Evolutionary conservation across 1,140 invertebrate species (phyloP), one percentile per base, ranked within the genome.

Genomic region (Holcopasites calliopsidis): DNA sequence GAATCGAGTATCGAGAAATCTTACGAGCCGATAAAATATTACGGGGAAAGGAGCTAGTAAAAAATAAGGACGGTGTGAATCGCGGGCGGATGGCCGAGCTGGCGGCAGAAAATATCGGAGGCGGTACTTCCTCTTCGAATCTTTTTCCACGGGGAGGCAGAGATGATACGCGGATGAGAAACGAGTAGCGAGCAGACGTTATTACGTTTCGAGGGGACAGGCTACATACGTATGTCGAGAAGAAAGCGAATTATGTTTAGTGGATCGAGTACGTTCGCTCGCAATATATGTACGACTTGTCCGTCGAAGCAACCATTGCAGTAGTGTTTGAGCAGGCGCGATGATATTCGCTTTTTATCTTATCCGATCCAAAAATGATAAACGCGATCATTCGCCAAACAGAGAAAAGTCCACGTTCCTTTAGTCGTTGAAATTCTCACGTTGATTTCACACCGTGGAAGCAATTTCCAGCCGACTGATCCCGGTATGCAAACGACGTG

Each of bases 201-300:
- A 69, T 44, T 21, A 1, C 50, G 35, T 23, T 0, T 31, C 16
- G 50, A 55, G 3, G 26, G 23, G 35, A 23, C 18, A 40, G 16
- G 5, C 0, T 49, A 54, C 62, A 26, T n/a, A n/a, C n/a, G n/a
- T n/a, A n/a, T n/a, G n/a, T 33, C 21, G 33, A 11, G 35, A 68
- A 55, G 35, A 55, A 42, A 68, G 33, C 49, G 65, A 68, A 54
- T 54, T 55, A 42, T 21, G 35, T 55, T 55, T 31, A n/a, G 21
- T 28, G 16, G 16, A 28, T 11, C 35, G 13, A 18, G 6, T 38
- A 28, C 16, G 64, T 21, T 28, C 65, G 50, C 26, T 1, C 5
- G 23, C 8, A 21, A n/a, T 18, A 3, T 33, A 50, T 52, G 6
- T 13, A 66, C n/a, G 31, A 18, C 31, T 38, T 38, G 31, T 4